Evolutionary conservation across 2,888 invertebrate species (phyloP), one percentile per base, ranked within the genome.

Genomic region (Lissocephala sabroskyi): DNA sequence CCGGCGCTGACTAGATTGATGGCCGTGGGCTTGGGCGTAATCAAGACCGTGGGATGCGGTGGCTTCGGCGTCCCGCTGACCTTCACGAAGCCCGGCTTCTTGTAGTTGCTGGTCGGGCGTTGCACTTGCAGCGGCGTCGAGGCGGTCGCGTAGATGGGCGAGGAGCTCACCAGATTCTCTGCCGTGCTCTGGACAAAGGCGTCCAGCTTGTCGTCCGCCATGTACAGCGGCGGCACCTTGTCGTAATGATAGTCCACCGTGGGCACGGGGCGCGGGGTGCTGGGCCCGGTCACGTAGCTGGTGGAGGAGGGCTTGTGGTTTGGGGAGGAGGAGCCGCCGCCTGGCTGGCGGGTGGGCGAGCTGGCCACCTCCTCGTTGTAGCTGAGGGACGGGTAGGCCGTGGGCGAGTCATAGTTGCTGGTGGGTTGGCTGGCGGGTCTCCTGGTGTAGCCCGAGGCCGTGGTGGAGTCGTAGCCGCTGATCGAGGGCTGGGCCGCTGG

Each of bases 21-120:
- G 0, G 65, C 71, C 0, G 87, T 87, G 1, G 91, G 91, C 78
- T 91, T 91, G 2, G 91, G 91, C 2, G 91, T 91, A 9, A 91
- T 91, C 4, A 90, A 85, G 1, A 67, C 74, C 0, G 67, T 57
- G 1, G 66, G 56, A 7, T 64, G 45, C 7, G 89, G 88, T 41
- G 90, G 89, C 44, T 85, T 85, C 23, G 88, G 87, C 6, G 87
- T 86, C 9, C 75, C 62, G 5, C 64, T 70, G 10, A 82, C 74
- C 52, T 84, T 81, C n/a, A 83, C 79, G 40, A 84, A 82, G 0
- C 71, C 65, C 0, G 82, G 82, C 23, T 81, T 84, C 49, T 81
- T 70, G 1, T 64, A 60, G 43, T 23, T 62, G 19, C 28, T 53
- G 0, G 68, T 74, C 4, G 68, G 71, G 9, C 61, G 56, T 4